Percentiles rank a stretch among this genome's conserved stretches.
Evolutionary conservation across 53 echinoderm and acorn worm species (phyloP).

Genomic region (Paelopatides confundens): DNA sequence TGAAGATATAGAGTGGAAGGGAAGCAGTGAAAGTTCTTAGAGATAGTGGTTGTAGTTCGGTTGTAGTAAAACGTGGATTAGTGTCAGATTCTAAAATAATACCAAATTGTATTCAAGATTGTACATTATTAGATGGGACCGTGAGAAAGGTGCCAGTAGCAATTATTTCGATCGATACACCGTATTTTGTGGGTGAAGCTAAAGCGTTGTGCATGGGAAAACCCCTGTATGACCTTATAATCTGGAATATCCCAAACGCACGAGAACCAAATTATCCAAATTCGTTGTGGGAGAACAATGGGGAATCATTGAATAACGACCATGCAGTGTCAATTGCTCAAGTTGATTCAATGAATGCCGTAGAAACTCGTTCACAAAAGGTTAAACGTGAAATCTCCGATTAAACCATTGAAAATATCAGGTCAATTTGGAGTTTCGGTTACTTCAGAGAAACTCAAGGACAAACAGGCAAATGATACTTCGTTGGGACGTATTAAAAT

Average conservation of each 20-base stretch:
- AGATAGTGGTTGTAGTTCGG: slow-evolving; percentile 66
- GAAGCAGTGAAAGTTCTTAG: too few relatives aligned
- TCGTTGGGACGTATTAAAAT: too few relatives aligned
- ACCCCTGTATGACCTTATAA: slow-evolving; percentile 58
- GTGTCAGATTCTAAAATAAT: slow-evolving; percentile 34
- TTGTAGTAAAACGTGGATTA: slow-evolving; percentile 58
- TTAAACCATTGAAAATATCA: slow-evolving; percentile 9
- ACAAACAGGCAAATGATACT: not conserved
- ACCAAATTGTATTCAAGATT: too few relatives aligned
- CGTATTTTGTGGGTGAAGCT: slow-evolving; percentile 64
- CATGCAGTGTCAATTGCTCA: not conserved
- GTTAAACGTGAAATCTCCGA: not conserved
- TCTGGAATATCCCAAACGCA: slow-evolving; percentile 61
- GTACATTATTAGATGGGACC: slow-evolving; percentile 67
- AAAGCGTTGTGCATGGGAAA: slow-evolving; percentile 63
- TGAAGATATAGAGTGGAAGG: too few relatives aligned
- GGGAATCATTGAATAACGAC: not conserved
- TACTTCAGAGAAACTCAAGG: not conserved
- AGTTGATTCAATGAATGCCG: too few relatives aligned
- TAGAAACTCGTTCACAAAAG: slow-evolving; percentile 31
- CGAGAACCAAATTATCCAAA: slow-evolving; percentile 51
- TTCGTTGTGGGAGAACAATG: slow-evolving; percentile 32
- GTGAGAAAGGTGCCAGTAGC: slow-evolving; percentile 56
- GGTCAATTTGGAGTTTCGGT: not conserved
- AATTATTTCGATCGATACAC: slow-evolving; percentile 34